These are phyloP conservation scores for Seira sanloemensis DNA, from an alignment of 2,888 invertebrate species.

Conservation along the genomic window DNA sequence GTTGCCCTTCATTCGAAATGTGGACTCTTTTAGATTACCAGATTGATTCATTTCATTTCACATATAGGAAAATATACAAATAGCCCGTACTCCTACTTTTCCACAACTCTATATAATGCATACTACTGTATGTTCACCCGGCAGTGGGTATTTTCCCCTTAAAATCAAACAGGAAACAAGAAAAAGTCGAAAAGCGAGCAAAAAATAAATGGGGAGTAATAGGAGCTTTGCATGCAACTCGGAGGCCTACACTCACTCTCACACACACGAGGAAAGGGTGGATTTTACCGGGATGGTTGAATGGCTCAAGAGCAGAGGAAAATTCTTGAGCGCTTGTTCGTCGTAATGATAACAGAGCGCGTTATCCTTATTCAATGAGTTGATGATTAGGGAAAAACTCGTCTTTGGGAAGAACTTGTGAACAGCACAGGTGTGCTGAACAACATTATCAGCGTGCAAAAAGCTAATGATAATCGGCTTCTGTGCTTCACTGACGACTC, in stretches of 20 bases:
- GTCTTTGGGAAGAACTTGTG: not conserved
- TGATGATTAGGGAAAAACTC: constrained; percentile 4
- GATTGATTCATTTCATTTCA: not conserved
- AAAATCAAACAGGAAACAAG: not conserved
- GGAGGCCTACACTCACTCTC: not conserved
- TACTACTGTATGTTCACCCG: no score
- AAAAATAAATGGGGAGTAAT: not conserved
- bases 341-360: not conserved
- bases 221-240: constrained; percentile 3
- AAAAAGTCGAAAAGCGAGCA: not conserved
- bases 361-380: not conserved
- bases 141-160: not conserved
- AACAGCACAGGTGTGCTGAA: constrained; percentile 2
- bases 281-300: not conserved
- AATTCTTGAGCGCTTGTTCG: not conserved
- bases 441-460: constrained; percentile 10
- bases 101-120: no score
- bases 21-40: not conserved
- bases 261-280: not conserved
- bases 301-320: not conserved
- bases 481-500: not conserved
- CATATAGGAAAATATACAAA: not conserved
- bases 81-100: no score
- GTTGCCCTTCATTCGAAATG: no score
- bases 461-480: constrained; percentile 15